Conservation (phyloP, 2,888 invertebrate genomes). For the Pandemis heparana region DNA sequence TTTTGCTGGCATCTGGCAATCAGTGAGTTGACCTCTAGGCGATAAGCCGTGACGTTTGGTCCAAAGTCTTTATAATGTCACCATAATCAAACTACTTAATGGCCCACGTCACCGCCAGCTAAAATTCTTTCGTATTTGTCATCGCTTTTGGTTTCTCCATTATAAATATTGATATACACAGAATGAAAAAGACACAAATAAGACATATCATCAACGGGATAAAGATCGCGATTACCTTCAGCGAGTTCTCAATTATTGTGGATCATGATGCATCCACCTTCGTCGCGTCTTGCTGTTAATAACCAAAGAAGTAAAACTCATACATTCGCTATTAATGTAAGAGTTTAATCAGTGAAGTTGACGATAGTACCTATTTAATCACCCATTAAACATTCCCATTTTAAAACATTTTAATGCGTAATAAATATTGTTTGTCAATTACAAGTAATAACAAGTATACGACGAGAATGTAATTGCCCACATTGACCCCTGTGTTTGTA, state of each 20-base stretch:
- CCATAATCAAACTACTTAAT: slow-evolving; percentile 13
- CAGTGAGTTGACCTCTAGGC: slow-evolving; percentile 16
- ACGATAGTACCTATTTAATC: slow-evolving; percentile 30
- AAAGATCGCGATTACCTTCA: neutral
- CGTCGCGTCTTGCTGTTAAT: neutral
- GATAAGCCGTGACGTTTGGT: slow-evolving; percentile 9
- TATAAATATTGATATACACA: neutral
- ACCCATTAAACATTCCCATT: too few species aligned
- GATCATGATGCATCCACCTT: neutral
- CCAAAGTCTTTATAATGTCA: slow-evolving; percentile 36
- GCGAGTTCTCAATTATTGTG: too few species aligned
- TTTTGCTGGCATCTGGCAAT: slow-evolving; percentile 15
- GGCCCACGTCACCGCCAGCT: neutral
- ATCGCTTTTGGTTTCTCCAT: neutral
- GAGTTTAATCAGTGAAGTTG: slow-evolving; percentile 2
- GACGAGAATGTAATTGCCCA: neutral
- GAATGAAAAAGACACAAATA: neutral
- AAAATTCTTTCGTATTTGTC: neutral
- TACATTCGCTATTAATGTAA: neutral
- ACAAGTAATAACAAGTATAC: slow-evolving; percentile 5
- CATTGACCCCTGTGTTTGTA: slow-evolving; percentile 11
- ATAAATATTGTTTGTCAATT: neutral
- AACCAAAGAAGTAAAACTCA: neutral
- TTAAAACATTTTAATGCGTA: neutral
- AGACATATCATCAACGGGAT: too few species aligned